Evolutionary conservation across 2,888 invertebrate genomes (phyloP), one percentile per base, ranked within the genome.

Genomic region (Limenitis arthemis): DNA sequence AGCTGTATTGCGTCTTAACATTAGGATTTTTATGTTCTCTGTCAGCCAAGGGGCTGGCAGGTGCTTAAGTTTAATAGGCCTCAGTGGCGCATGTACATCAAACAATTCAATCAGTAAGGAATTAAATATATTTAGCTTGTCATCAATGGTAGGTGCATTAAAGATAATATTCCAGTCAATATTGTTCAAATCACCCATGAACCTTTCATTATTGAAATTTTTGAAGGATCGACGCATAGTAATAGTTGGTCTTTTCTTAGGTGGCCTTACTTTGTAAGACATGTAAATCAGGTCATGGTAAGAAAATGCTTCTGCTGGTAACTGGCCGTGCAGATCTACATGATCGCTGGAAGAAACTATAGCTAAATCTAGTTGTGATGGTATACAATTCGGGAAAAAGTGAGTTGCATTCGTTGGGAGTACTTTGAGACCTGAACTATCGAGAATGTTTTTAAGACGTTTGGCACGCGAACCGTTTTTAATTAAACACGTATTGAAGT

Each of bases 51-150:
- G 46, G 1, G 46, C 46, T 5, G 46, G 46, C 2, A 36, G 29
- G 11, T 46, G 46, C 11, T 46, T 46, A 8, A 46, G 6, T 37
- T 41, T n/a, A n/a, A 48, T 41, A 8, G 41, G 48, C 8, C 48
- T 41, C n/a, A n/a, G n/a, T 9, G 34, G 48, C 20, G 48, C 48
- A 28, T 48, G 41, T 9, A 40, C n/a, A 28, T 48, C 48, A 48
- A 41, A 48, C 8, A 48, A 8, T 11, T 41, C 41, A 1, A 12
- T 48, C 5, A 48, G 40, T 4, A 48, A 12, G 20, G 48, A 48
- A 32, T 48, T 48, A 11, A 47, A 42, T 4, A 42, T 31, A 31
- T 31, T 42, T 6, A 42, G n/a, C n/a, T 42, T 42, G 9, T 42
- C 42, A 31, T 42, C 42, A n/a, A n/a, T n/a, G n/a, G n/a, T n/a